A percentile compares a stretch with the other conserved stretches of the same genome.
Evolutionary conservation across 37 sponge, comb jelly and placozoan genomes (phyloP).

Genomic region (Petrosia ficiformis): DNA sequence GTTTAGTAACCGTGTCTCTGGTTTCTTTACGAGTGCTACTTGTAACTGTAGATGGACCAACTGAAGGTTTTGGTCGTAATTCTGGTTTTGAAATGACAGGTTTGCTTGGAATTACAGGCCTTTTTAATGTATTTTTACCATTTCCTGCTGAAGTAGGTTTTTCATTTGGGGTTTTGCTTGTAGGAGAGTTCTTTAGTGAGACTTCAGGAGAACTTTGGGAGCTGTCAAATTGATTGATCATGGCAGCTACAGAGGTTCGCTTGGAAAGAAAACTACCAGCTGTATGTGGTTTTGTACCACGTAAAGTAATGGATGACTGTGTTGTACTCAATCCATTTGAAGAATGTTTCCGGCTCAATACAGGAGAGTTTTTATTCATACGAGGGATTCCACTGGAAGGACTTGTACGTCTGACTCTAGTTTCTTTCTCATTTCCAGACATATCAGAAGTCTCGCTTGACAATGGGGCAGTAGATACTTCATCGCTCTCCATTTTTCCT

Average conservation of each 20-base stretch:
- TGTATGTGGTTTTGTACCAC: background rate
- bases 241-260: background rate
- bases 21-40: too few relatives aligned
- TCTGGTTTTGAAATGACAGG: too few relatives aligned
- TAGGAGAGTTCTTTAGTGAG: too few relatives aligned
- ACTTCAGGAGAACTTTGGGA: background rate
- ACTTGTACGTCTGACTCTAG: background rate
- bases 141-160: background rate
- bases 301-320: background rate
- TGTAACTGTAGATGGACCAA: too few relatives aligned
- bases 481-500: conserved; percentile 35
- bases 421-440: conserved; percentile 49
- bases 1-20: too few relatives aligned
- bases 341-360: background rate
- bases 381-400: background rate
- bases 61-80: too few relatives aligned
- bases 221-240: background rate
- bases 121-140: too few relatives aligned
- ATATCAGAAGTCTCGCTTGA: conserved; percentile 79
- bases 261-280: background rate
- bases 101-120: too few relatives aligned
- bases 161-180: too few relatives aligned
- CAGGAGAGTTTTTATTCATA: background rate
- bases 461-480: conserved; percentile 61
- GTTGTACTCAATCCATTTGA: background rate